phyloP scores from a whole-genome alignment of 2,113 vertebrate genomes.

The Actinemys pallida region DNA sequence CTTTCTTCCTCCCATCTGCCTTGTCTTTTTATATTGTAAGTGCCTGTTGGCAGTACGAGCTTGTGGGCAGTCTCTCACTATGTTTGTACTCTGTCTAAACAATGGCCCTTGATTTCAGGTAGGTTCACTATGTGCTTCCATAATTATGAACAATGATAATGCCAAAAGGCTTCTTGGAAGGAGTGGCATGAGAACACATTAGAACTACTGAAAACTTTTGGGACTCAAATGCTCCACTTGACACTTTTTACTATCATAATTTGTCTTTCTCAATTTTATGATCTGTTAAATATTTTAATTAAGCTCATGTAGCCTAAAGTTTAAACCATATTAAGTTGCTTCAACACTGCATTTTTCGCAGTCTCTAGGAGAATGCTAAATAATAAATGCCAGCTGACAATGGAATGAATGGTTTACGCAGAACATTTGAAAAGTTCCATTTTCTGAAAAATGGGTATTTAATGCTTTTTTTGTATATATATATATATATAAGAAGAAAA shows the following conservation, averaged over 20 bases:
- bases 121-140: neutral
- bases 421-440: neutral
- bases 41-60: neutral
- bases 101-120: neutral
- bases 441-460: slow-evolving; percentile 19
- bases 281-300: neutral
- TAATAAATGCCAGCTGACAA: neutral
- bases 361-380: neutral
- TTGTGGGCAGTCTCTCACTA: neutral
- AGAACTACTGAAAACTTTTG: neutral
- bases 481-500: neutral
- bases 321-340: neutral
- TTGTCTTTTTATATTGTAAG: neutral
- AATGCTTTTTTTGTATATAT: neutral
- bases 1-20: neutral
- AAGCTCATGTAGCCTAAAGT: neutral
- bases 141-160: neutral
- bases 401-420: neutral
- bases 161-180: neutral
- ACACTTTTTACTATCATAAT: neutral
- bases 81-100: neutral
- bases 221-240: neutral
- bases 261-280: neutral
- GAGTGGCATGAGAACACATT: neutral
- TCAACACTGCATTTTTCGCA: neutral